These are phyloP conservation scores for Drosophila littoralis DNA, from an alignment of 1,140 invertebrate species.

Conservation along the genomic window DNA sequence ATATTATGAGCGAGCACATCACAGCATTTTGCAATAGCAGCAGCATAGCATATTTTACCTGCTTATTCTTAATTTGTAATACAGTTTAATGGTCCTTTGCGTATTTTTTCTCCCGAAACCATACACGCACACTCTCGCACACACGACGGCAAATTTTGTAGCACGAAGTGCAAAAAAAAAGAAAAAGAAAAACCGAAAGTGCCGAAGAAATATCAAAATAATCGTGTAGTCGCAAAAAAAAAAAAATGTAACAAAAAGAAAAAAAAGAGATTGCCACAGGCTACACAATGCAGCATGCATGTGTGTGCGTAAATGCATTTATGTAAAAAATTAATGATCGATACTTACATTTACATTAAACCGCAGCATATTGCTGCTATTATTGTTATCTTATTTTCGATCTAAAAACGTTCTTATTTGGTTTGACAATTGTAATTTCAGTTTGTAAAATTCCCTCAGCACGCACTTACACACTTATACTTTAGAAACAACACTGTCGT, in stretches of 20 bases:
- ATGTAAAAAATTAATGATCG: constrained; percentile 26
- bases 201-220: constrained; percentile 48
- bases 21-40: constrained; percentile 38
- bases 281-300: constrained; percentile 42
- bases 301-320: constrained; percentile 40
- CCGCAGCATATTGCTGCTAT: constrained; percentile 66
- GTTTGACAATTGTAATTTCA: constrained; percentile 43
- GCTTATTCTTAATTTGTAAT: constrained; percentile 9
- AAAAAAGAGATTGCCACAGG: constrained; percentile 46
- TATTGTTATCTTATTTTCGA: constrained; percentile 28
- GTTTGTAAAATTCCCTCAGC: constrained; percentile 39
- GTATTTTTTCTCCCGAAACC: constrained; percentile 24
- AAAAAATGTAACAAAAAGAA: constrained; percentile 48
- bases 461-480: constrained; percentile 45
- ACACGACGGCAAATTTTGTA: constrained; percentile 25
- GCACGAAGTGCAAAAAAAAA: constrained; percentile 54
- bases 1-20: constrained; percentile 12
- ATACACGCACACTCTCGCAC: constrained; percentile 14
- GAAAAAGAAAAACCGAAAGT: constrained; percentile 53
- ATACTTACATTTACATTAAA: constrained; percentile 63
- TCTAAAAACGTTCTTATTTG: constrained; percentile 49
- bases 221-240: constrained; percentile 55
- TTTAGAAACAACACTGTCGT: constrained; percentile 47
- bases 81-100: constrained; percentile 30
- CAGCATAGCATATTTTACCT: constrained; percentile 13